A percentile compares a stretch with the other conserved stretches of the same genome.
phyloP scores from a whole-genome alignment of 2,888 invertebrate genomes.

The Spodoptera exigua region DNA sequence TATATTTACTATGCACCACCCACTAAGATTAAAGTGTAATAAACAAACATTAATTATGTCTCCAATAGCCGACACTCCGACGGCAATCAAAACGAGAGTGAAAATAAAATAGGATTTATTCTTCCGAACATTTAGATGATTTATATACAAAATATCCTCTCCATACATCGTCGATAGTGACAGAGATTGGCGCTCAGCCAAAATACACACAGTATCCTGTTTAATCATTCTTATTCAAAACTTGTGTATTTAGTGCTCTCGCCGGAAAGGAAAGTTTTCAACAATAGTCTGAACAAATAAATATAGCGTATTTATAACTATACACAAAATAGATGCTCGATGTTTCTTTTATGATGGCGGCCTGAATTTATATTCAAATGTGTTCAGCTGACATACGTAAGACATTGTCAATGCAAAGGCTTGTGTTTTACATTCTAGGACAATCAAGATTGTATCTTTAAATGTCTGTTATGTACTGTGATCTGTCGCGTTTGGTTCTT shows the following conservation, averaged over 20 bases:
- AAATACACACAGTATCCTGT: conserved; percentile 49
- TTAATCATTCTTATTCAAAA: conserved; percentile 55
- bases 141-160: conserved; percentile 50
- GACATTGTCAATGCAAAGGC: conserved; percentile 16
- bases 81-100: conserved; percentile 38
- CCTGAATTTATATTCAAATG: conserved; percentile 26
- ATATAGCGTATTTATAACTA: conserved; percentile 26
- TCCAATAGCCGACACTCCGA: conserved; percentile 26
- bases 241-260: conserved; percentile 50
- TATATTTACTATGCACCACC: background rate
- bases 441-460: conserved; percentile 23
- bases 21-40: background rate
- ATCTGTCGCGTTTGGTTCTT: background rate
- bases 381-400: conserved; percentile 19
- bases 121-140: conserved; percentile 52
- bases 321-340: conserved; percentile 22
- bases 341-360: conserved; percentile 31
- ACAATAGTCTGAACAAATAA: conserved; percentile 47
- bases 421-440: conserved; percentile 14
- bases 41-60: background rate
- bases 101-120: conserved; percentile 41
- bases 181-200: conserved; percentile 51
- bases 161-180: conserved; percentile 42
- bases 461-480: conserved; percentile 2
- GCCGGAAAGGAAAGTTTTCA: conserved; percentile 53